Base-by-base conservation (phyloP, 1,140 invertebrate species). In the Plectrocnemia conspersa region DNA sequence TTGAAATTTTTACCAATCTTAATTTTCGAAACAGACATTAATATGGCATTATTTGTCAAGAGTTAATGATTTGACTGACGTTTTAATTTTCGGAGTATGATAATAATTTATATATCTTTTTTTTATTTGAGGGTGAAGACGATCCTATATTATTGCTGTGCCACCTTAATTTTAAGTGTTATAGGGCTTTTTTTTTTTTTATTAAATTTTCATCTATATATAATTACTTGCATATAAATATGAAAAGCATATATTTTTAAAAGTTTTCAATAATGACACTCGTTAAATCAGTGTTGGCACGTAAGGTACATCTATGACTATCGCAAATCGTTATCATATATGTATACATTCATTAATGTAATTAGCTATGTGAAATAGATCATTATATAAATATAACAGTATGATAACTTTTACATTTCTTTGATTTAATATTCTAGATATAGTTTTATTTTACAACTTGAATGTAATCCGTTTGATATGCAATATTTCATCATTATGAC, bases 1-100 rank as follows among this genome's bases (percentile, higher is more conserved):
- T 32, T n/a, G 27, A 47, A 19, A 47, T 38, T 38, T 50, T 50
- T 19, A 50, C 32, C 11, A 13, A 35, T 35, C n/a, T 35, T 13
- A 13, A 35, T 35, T 35, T 35, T 40, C 16, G 36, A 3, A 19
- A 9, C 9, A 18, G n/a, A 9, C 36, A 40, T 40, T 3, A 40
- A 7, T 7, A 38, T 38, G 35, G 35, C 35, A 38, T 38, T 38
- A 38, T 38, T n/a, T 16, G 35, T 38, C 35, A 38, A 38, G 10
- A 13, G 6, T 13, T 7, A 38, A 9, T 13, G 18, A 38, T 13
- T 7, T 5, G 35, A 38, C 35, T 38, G 35, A 38, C 13, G 35
- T 38, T 38, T 16, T 38, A 16, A 16, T 7, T n/a, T n/a, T n/a
- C n/a, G 18, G 18, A 38, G 27, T 7, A 38, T 16, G 5, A 6